Evolutionary conservation across 1,140 invertebrate species (phyloP).

Genomic region (Penaeus vannamei): DNA sequence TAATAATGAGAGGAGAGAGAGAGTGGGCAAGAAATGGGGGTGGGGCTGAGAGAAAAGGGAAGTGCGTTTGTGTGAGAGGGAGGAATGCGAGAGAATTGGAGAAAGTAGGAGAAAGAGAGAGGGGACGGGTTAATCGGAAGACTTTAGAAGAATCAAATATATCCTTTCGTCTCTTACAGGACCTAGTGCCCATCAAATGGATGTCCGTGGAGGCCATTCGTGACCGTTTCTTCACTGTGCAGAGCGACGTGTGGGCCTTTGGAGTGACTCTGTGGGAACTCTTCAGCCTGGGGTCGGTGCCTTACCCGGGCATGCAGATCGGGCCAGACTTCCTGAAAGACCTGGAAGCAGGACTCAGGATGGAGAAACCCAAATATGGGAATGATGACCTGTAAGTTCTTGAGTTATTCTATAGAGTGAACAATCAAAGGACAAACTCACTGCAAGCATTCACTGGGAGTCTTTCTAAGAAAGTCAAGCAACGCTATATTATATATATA

Average conservation of each 20-base stretch:
- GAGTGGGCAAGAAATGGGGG: not conserved
- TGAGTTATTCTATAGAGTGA: too few species aligned
- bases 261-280: slow-evolving; percentile 72
- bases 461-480: too few species aligned
- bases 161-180: slow-evolving; percentile 67
- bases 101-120: too few species aligned
- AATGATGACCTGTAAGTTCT: slow-evolving; percentile 80
- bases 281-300: slow-evolving; percentile 53
- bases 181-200: slow-evolving; percentile 75
- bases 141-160: too few species aligned
- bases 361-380: slow-evolving; percentile 86
- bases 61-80: not conserved
- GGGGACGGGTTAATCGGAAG: too few species aligned
- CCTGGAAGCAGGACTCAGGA: slow-evolving; percentile 86
- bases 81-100: not conserved
- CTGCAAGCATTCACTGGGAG: too few species aligned
- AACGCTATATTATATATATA: too few species aligned
- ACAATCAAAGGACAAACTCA: too few species aligned
- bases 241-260: slow-evolving; percentile 76
- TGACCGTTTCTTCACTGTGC: slow-evolving; percentile 71
- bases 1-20: not conserved
- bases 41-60: not conserved
- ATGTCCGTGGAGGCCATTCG: slow-evolving; percentile 73
- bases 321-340: slow-evolving; percentile 71
- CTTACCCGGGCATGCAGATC: slow-evolving; percentile 60